Conservation (phyloP, 2,888 invertebrate species). For the Eurois occulta region DNA sequence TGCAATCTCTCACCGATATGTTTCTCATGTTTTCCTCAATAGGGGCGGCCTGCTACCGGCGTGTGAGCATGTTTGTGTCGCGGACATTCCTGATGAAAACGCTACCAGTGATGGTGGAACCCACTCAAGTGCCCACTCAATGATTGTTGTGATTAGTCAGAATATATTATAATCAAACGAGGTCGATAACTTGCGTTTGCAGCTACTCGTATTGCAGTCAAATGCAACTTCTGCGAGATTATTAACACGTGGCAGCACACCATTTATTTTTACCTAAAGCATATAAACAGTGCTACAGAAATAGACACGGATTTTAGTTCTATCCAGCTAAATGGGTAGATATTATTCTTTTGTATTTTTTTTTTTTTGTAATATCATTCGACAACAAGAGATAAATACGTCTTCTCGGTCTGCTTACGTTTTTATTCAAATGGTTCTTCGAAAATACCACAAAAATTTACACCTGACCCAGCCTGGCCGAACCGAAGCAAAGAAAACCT, state of each 20-base stretch:
- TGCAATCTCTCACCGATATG: constrained; percentile 38
- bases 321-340: background rate
- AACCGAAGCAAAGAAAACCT: background rate
- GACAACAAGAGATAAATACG: background rate
- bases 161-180: constrained; percentile 25
- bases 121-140: constrained; percentile 2
- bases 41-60: background rate
- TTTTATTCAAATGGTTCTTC: background rate
- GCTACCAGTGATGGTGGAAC: background rate
- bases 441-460: background rate
- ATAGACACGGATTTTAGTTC: constrained; percentile 17
- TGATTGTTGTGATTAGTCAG: constrained; percentile 38
- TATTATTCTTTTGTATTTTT: background rate
- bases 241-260: constrained; percentile 8
- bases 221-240: constrained; percentile 31
- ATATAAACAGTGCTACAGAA: constrained; percentile 28
- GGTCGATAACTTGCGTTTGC: constrained; percentile 27
- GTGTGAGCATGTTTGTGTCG: background rate
- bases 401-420: background rate
- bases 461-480: background rate
- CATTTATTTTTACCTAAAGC: constrained; percentile 20
- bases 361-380: background rate
- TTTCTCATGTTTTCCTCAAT: constrained; percentile 37
- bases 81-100: background rate
- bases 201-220: constrained; percentile 11